These are phyloP conservation scores for Leucoptera coffeella DNA, from an alignment of 2,888 invertebrate species.

Conservation along the genomic window DNA sequence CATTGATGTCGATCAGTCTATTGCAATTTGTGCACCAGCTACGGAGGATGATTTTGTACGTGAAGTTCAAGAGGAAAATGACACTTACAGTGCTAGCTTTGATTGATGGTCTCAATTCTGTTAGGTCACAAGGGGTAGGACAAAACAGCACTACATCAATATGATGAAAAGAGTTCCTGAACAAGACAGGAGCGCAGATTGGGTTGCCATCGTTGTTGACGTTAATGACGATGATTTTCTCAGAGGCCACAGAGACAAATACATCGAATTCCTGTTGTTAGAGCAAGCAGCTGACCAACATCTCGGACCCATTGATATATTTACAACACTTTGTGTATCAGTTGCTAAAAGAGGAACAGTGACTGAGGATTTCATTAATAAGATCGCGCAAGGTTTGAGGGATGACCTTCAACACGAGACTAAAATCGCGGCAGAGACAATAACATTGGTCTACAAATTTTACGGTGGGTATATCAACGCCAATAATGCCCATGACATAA, in stretches of 20 bases:
- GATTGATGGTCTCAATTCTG: too few species aligned
- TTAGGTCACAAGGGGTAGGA: background rate
- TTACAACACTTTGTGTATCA: background rate
- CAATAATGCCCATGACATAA: background rate
- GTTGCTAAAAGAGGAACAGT: constrained; percentile 1
- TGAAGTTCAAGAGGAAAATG: too few species aligned
- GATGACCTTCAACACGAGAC: constrained; percentile 1
- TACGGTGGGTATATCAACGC: constrained; percentile 1
- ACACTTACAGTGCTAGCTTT: too few species aligned
- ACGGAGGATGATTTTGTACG: too few species aligned
- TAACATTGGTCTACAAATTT: constrained; percentile 1
- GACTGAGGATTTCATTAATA: constrained; percentile 1
- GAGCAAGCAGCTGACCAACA: background rate
- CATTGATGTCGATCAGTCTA: too few species aligned
- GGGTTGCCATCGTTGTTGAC: background rate
- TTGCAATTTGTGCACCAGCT: too few species aligned
- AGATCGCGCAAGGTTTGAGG: background rate
- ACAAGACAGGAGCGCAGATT: background rate
- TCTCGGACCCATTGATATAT: background rate
- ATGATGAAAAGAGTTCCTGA: background rate
- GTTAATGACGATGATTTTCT: background rate
- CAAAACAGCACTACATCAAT: background rate
- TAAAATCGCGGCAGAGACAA: background rate
- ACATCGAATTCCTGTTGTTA: background rate
- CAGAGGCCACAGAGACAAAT: background rate